phyloP scores from a whole-genome alignment of 1,140 invertebrate genomes.

The Drosophila biarmipes region DNA sequence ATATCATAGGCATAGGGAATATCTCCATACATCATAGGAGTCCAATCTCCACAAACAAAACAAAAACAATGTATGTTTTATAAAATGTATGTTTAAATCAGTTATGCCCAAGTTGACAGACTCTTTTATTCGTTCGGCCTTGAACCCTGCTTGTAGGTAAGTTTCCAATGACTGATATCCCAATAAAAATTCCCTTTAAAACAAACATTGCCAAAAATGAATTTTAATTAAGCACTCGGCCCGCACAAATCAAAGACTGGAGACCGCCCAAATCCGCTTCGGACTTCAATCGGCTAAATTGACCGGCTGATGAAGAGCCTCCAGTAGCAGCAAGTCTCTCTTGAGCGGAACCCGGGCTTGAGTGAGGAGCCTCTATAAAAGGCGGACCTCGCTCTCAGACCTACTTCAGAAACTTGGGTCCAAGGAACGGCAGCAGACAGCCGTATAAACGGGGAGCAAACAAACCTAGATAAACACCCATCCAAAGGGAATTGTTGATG shows the following conservation, averaged over 20 bases:
- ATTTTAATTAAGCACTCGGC: slow-evolving; percentile 30
- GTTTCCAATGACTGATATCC: slow-evolving; percentile 4
- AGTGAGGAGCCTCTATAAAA: slow-evolving; percentile 34
- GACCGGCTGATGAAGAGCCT: slow-evolving; percentile 42
- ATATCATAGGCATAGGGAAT: too few relatives aligned
- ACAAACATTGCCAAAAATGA: slow-evolving; percentile 42
- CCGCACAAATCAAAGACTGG: slow-evolving; percentile 19
- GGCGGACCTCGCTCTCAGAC: slow-evolving; percentile 1
- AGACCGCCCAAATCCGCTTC: slow-evolving; percentile 33
- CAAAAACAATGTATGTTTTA: neutral
- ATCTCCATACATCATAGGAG: too few relatives aligned
- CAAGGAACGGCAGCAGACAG: slow-evolving; percentile 4
- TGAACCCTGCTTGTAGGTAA: slow-evolving; percentile 22
- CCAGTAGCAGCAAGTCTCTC: slow-evolving; percentile 6
- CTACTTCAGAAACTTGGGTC: slow-evolving; percentile 13
- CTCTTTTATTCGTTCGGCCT: neutral
- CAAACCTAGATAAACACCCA: slow-evolving; percentile 12
- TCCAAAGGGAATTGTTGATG: slow-evolving; percentile 1
- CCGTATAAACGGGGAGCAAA: neutral
- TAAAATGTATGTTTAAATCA: neutral
- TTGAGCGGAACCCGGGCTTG: slow-evolving; percentile 11
- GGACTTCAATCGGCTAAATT: slow-evolving; percentile 61
- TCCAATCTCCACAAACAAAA: too few relatives aligned
- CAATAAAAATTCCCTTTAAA: slow-evolving; percentile 12
- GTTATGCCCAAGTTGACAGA: neutral